phyloP scores from a whole-genome alignment of 2,888 invertebrate species.

The Heliconius ismenius region DNA sequence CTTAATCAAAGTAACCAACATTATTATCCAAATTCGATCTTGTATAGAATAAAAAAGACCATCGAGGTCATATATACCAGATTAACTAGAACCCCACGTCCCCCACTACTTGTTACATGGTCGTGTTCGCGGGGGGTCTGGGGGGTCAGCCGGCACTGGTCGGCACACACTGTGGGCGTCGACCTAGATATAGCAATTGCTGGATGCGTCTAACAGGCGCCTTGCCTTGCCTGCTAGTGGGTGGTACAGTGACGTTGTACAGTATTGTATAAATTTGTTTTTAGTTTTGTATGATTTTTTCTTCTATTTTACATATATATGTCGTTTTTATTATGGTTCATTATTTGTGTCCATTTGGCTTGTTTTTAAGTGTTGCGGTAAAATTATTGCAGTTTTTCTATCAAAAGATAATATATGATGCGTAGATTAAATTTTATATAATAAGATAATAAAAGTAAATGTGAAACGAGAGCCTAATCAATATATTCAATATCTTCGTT shows the following conservation, averaged over 20 bases:
- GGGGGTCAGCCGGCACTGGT: constrained; percentile 55
- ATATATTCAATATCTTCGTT: too few species aligned
- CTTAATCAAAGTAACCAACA: not conserved
- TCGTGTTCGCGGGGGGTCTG: constrained; percentile 36
- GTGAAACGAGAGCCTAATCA: too few species aligned
- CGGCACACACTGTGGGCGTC: constrained; percentile 68
- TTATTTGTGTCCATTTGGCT: not conserved
- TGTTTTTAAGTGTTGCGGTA: not conserved
- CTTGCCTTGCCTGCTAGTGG: constrained; percentile 55
- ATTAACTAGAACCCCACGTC: constrained; percentile 32
- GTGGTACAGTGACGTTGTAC: constrained; percentile 55
- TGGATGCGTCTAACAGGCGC: constrained; percentile 77
- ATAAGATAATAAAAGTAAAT: too few species aligned
- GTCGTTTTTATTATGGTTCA: not conserved
- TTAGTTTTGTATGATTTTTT: not conserved
- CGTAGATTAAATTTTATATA: too few species aligned
- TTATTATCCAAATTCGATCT: not conserved
- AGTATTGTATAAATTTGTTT: not conserved
- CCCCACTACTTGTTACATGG: constrained; percentile 21
- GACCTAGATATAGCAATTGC: constrained; percentile 79
- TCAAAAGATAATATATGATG: not conserved
- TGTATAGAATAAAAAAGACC: constrained; percentile 29
- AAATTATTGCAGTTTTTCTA: not conserved
- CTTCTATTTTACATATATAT: not conserved
- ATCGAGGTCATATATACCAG: constrained; percentile 38